phyloP scores from a whole-genome alignment of 2,113 vertebrate species.

The Periophthalmodon schlosseri region DNA sequence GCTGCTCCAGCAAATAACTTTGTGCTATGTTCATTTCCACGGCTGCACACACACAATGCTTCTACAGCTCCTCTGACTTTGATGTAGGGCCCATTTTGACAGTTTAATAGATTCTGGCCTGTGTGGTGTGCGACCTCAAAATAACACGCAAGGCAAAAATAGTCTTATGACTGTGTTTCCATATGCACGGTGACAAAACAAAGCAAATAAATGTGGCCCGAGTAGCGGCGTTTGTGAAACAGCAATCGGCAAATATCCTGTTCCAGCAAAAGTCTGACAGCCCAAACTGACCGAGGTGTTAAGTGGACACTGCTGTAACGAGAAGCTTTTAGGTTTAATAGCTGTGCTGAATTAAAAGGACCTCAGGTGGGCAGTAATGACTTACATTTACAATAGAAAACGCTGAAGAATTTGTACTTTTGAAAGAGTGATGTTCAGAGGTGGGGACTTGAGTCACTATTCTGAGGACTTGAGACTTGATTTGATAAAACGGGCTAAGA shows the following conservation, averaged over 20 bases:
- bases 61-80: background rate
- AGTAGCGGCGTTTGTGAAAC: background rate
- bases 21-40: background rate
- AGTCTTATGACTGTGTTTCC: constrained; percentile 1
- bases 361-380: background rate
- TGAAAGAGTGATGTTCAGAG: background rate
- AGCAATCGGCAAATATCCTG: background rate
- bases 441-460: no score
- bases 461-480: no score
- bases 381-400: background rate
- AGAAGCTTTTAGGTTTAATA: background rate
- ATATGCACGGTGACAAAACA: constrained; percentile 6
- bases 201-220: background rate
- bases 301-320: background rate
- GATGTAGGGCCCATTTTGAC: constrained; percentile 4
- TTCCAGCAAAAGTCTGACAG: background rate
- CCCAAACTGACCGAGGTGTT: background rate
- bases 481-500: no score
- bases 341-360: background rate
- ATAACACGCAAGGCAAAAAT: background rate
- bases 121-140: constrained; percentile 1
- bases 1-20: constrained; percentile 6
- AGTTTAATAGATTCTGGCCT: constrained; percentile 9
- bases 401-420: background rate
- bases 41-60: background rate